A percentile compares a stretch with the other conserved stretches of the same genome.
Evolutionary conservation across 1,140 invertebrate species (phyloP).

Genomic region (Psilanteris sp.): DNA sequence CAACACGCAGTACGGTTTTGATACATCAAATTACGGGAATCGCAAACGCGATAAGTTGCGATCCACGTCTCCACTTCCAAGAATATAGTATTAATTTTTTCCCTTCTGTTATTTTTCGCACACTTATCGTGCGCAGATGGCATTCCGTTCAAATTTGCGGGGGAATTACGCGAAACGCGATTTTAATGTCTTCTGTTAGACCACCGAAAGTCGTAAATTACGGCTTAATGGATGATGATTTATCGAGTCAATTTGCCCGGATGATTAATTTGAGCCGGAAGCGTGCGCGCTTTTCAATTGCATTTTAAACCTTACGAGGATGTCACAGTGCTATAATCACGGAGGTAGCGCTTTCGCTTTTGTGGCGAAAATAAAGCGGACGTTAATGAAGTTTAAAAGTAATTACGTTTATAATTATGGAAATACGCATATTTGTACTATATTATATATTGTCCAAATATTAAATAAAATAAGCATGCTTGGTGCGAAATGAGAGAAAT

Average conservation of each 20-base stretch:
- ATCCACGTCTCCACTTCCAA: slow-evolving; percentile 56
- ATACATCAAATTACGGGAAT: slow-evolving; percentile 64
- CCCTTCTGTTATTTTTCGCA: slow-evolving; percentile 15
- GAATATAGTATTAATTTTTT: slow-evolving; percentile 55
- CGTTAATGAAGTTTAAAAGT: too few relatives aligned
- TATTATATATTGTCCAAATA: too few relatives aligned
- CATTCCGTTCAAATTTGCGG: slow-evolving; percentile 32
- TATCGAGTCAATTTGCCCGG: slow-evolving; percentile 18
- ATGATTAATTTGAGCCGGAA: slow-evolving; percentile 19
- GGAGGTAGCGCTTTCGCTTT: too few relatives aligned
- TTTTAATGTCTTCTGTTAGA: slow-evolving; percentile 23
- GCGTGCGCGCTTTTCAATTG: background rate
- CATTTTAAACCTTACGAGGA: too few relatives aligned
- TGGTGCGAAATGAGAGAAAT: too few relatives aligned
- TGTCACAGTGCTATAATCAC: too few relatives aligned
- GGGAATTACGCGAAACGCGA: slow-evolving; percentile 22
- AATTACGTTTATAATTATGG: too few relatives aligned
- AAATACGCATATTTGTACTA: too few relatives aligned
- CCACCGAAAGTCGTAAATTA: slow-evolving; percentile 4
- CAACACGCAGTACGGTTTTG: slow-evolving; percentile 60
- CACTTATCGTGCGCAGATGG: slow-evolving; percentile 41
- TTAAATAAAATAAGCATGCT: too few relatives aligned
- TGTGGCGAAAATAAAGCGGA: too few relatives aligned
- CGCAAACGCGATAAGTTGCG: slow-evolving; percentile 60
- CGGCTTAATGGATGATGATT: slow-evolving; percentile 21